A percentile compares a stretch with the other conserved stretches of the same genome.
Evolutionary conservation across 2,888 invertebrate species (phyloP).

Genomic region (Periphyllus acericola): DNA sequence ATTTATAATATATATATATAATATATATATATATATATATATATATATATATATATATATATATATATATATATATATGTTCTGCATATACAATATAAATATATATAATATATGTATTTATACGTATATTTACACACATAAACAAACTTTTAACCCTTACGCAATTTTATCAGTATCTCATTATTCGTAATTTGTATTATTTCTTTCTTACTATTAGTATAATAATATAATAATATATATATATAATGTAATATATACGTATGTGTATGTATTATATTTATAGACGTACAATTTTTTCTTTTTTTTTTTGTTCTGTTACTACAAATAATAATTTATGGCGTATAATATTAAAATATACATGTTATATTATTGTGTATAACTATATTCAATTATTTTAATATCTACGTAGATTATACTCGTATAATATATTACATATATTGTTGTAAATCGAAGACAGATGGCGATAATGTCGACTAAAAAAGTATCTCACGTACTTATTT

Average conservation of each 20-base stretch:
- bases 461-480: neutral
- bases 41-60: neutral
- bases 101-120: neutral
- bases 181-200: conserved; percentile 61
- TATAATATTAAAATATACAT: conserved; percentile 20
- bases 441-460: neutral
- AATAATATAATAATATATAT: conserved; percentile 26
- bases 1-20: conserved; percentile 6
- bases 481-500: neutral
- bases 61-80: neutral
- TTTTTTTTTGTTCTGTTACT: conserved; percentile 39
- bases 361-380: conserved; percentile 34
- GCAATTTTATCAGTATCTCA: conserved; percentile 59
- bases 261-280: conserved; percentile 11
- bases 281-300: conserved; percentile 21
- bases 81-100: neutral
- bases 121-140: conserved; percentile 19
- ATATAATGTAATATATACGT: conserved; percentile 2
- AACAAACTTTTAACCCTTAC: conserved; percentile 43
- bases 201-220: conserved; percentile 56
- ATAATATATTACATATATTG: neutral
- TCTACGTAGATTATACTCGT: conserved; percentile 8
- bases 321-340: conserved; percentile 33
- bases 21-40: neutral
- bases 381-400: conserved; percentile 36